Evolutionary conservation across 2,888 invertebrate species (phyloP), one percentile per base, ranked within the genome.

Genomic region (Sussaba pulchella): DNA sequence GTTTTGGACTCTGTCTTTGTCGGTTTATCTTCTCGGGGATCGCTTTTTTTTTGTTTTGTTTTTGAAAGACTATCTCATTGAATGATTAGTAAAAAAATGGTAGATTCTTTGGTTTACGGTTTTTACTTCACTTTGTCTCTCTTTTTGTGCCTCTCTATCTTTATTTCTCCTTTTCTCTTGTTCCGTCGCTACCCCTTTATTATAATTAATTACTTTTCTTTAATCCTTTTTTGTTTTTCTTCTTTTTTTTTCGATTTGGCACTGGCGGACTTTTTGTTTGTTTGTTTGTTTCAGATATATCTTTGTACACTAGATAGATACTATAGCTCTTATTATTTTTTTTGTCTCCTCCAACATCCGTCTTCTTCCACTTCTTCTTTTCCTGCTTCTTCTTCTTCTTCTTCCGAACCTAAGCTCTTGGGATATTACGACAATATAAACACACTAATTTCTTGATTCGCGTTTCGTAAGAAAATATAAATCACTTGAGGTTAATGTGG

Each of bases 401-500:
- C 67, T 71, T 82, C 70, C 82, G 81, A 86, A 86, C 83, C 87
- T 88, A 88, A 88, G 88, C 88, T 86, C 87, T 88, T 89, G 88
- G 86, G 88, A 87, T 88, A 85, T 88, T 86, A 89, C 87, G 88
- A 89, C 89, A 87, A 90, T 91, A 92, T 91, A 92, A 91, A 92
- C 90, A 89, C 91, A 91, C 91, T 91, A 90, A 90, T 91, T 88
- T 87, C 85, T 88, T 88, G 85, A 85, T 85, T 82, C 83, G 87
- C 87, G 88, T 87, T 90, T 91, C 89, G 90, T 92, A 92, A 90
- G 92, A 92, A 92, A 92, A 92, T 92, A 92, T 90, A 92, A 92
- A 92, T 92, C 92, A 91, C 92, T 92, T 92, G 92, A 92, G 92
- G 92, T 92, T 92, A 92, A 92, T 89, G 91, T 92, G 91, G 92